Conservation (phyloP, 2,113 vertebrate species). For the Mesembrinibis cayennensis region DNA sequence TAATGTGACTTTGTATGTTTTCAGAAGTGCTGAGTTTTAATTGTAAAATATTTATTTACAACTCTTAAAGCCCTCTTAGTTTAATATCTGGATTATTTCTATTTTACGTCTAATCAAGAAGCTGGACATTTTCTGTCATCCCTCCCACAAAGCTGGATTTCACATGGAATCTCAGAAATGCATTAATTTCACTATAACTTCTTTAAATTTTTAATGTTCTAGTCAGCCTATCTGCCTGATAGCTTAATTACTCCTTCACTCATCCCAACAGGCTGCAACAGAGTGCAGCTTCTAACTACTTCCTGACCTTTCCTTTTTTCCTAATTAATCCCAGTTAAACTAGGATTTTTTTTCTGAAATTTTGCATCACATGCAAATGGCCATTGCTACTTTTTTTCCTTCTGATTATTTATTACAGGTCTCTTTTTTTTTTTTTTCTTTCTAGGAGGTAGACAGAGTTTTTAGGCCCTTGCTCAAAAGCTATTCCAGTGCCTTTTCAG, state of each 20-base stretch:
- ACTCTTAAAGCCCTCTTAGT: not conserved
- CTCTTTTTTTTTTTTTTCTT: not conserved
- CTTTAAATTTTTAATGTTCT: slow-evolving; percentile 17
- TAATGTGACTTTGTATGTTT: not conserved
- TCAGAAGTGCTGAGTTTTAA: not conserved
- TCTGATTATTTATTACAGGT: not conserved
- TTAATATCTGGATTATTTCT: not conserved
- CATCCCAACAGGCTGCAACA: not conserved
- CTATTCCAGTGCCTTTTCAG: not conserved
- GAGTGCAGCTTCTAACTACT: not conserved
- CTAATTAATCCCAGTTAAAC: not conserved
- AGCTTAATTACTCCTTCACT: slow-evolving; percentile 33
- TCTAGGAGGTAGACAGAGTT: not conserved
- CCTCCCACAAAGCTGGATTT: not conserved
- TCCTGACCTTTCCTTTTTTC: not conserved
- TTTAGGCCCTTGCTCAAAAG: not conserved
- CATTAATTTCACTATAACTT: not conserved
- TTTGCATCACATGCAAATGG: not conserved
- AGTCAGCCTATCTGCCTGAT: not conserved
- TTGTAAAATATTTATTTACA: not conserved
- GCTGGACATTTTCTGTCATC: not conserved
- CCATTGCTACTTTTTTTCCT: not conserved
- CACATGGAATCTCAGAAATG: not conserved
- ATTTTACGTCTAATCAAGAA: not conserved
- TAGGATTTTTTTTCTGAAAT: not conserved